Base-by-base conservation (phyloP, 2,888 invertebrate species). In the Hydrotaea diabolus region DNA sequence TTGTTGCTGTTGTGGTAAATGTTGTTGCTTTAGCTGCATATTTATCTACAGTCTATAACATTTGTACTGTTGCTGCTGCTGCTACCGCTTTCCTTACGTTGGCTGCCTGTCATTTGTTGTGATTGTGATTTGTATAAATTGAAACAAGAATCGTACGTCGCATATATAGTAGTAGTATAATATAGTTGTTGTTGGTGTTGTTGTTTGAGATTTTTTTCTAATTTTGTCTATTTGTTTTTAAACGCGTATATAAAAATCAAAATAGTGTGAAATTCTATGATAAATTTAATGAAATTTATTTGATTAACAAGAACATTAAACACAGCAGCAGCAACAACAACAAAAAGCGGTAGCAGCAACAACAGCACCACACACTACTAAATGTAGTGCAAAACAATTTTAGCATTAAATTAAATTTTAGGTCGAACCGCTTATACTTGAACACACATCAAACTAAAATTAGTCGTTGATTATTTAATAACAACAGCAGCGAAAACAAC, bases 231-330 rank as follows among this genome's bases (percentile, higher is more conserved):
- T 43, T 49, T 49, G 0, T 2, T n/a, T 49, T 21, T 72, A 26
- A 31, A 46, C 23, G 17, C 36, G 19, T 75, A 59, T 59, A 59
- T 59, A 21, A 69, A 69, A 69, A 71, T 75, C 46, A 79, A 78
- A 81, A 85, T 80, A 79, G 83, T 79, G 85, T 77, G 77, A 85
- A 83, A 87, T 83, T 83, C 80, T 86, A 81, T 78, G 81, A 82
- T 80, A 78, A 81, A 85, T 85, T 82, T 85, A 83, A 85, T 84
- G 78, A 86, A 86, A 87, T 86, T 85, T 80, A 86, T 86, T 86
- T 83, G 80, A 86, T 80, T 85, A 82, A 79, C 85, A 85, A 85
- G 72, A 82, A 46, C 76, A 82, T 81, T 81, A 84, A 49, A 81
- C 26, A 13, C 53, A 43, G 23, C 69, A 69, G 21, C 21, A 69